phyloP scores from a whole-genome alignment of 2,888 invertebrate genomes.

The Nomada goodeniana region DNA sequence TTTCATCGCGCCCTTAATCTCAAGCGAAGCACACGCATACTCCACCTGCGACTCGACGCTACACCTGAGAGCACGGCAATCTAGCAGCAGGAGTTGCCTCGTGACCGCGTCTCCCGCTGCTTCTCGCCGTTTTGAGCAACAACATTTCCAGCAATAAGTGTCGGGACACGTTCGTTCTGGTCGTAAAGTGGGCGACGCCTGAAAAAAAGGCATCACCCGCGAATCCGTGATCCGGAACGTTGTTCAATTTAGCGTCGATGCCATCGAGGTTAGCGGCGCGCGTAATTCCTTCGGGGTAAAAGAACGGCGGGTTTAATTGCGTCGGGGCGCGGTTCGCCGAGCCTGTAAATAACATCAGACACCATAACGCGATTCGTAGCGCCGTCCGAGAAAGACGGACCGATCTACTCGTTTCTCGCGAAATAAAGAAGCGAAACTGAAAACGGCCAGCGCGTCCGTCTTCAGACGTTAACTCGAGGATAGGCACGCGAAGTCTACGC shows the following conservation, averaged over 20 bases:
- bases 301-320: slow-evolving; percentile 36
- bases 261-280: slow-evolving; percentile 14
- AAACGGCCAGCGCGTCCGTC: slow-evolving; percentile 21
- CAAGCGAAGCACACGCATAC: no score
- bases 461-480: slow-evolving; percentile 37
- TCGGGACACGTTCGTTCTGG: slow-evolving; percentile 17
- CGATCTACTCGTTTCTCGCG: neutral
- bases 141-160: neutral
- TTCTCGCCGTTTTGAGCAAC: slow-evolving; percentile 11
- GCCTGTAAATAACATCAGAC: slow-evolving; percentile 25
- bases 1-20: no score
- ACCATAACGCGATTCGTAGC: slow-evolving; percentile 27
- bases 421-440: slow-evolving; percentile 22
- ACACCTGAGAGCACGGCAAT: neutral
- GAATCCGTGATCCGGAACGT: slow-evolving; percentile 24
- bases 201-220: slow-evolving; percentile 5
- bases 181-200: neutral
- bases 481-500: slow-evolving; percentile 60
- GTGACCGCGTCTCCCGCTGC: slow-evolving; percentile 30
- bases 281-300: slow-evolving; percentile 19
- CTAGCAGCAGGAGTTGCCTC: slow-evolving; percentile 34
- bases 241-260: slow-evolving; percentile 29
- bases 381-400: neutral
- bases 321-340: neutral
- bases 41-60: neutral